These are phyloP conservation scores for Sialis lutaria DNA, from an alignment of 2,888 invertebrate genomes.

Conservation along the genomic window DNA sequence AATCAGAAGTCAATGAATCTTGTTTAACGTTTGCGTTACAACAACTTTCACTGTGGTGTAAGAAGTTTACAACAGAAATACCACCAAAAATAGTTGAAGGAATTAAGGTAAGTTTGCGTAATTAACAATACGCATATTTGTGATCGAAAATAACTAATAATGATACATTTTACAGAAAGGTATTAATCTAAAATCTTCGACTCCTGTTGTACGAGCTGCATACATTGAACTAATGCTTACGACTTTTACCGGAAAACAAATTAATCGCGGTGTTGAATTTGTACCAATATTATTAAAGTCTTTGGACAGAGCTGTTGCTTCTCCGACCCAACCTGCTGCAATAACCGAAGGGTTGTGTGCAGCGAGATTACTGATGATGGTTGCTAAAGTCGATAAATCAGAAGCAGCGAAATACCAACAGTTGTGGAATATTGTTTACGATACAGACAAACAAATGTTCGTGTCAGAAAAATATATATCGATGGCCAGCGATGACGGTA, in stretches of 20 bases:
- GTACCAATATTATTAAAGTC: slow-evolving; percentile 48
- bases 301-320: slow-evolving; percentile 57
- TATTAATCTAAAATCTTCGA: slow-evolving; percentile 54
- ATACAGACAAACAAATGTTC: slow-evolving; percentile 62
- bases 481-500: slow-evolving; percentile 49
- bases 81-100: slow-evolving; percentile 45
- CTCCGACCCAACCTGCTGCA: slow-evolving; percentile 50
- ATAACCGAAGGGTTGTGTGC: slow-evolving; percentile 58
- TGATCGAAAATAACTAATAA: background rate
- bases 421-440: slow-evolving; percentile 53
- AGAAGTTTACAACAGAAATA: slow-evolving; percentile 41
- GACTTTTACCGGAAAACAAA: slow-evolving; percentile 38
- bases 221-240: slow-evolving; percentile 61
- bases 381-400: slow-evolving; percentile 34
- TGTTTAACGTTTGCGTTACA: slow-evolving; percentile 67
- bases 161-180: slow-evolving; percentile 34
- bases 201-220: slow-evolving; percentile 55
- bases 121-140: no score
- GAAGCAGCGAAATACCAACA: slow-evolving; percentile 29
- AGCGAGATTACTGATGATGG: slow-evolving; percentile 44
- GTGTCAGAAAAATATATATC: slow-evolving; percentile 66
- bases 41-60: slow-evolving; percentile 65
- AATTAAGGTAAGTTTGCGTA: no score
- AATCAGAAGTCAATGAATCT: slow-evolving; percentile 83
- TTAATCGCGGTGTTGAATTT: slow-evolving; percentile 28